Percentiles rank a stretch among this genome's conserved stretches.
phyloP scores from a whole-genome alignment of 2,797 vertebrate genomes.

The Dromococcyx pavoninus region DNA sequence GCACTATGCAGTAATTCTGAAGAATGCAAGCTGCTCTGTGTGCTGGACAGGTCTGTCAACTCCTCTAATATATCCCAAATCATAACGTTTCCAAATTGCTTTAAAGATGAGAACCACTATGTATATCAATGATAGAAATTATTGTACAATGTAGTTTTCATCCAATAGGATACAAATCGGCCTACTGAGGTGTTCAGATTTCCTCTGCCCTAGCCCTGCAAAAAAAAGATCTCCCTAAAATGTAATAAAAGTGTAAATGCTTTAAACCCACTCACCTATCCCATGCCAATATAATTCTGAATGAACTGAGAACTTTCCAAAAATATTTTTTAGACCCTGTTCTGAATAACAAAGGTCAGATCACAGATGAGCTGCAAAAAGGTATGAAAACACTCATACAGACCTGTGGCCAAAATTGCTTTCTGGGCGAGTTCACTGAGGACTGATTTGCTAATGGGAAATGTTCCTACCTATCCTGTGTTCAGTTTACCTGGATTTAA shows the following conservation, averaged over 20 bases:
- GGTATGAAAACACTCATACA: neutral
- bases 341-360: slow-evolving; percentile 6
- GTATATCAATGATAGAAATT: neutral
- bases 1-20: neutral
- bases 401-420: neutral
- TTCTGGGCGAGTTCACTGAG: neutral
- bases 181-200: slow-evolving; percentile 33
- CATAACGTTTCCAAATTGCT: neutral
- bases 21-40: neutral
- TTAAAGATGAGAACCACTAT: neutral
- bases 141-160: neutral
- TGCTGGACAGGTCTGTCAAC: neutral
- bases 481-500: slow-evolving; percentile 13
- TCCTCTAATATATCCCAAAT: neutral
- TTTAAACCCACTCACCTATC: neutral
- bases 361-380: neutral
- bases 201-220: slow-evolving; percentile 26
- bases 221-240: slow-evolving; percentile 35
- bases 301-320: neutral
- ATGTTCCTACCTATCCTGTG: neutral
- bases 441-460: neutral
- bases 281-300: neutral
- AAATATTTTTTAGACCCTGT: neutral
- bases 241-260: slow-evolving; percentile 46
- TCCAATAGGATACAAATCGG: slow-evolving; percentile 41